Evolutionary conservation across 2,888 invertebrate species (phyloP), one percentile per base, ranked within the genome.

Genomic region (Drosophila suboccidentalis): DNA sequence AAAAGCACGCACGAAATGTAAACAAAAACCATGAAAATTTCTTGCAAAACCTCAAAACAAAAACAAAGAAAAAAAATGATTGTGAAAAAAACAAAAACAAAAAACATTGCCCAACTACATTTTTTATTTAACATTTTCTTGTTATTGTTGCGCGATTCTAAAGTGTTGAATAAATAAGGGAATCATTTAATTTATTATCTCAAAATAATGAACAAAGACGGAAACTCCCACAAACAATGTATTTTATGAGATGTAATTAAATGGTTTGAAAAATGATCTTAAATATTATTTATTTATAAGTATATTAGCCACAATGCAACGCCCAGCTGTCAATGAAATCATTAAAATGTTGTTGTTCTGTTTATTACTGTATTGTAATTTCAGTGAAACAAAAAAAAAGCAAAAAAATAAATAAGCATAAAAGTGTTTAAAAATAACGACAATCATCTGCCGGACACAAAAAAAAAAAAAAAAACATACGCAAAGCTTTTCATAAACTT

Each of bases 361-460:
- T 34, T 46, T 58, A 41, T 62, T 60, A 55, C 41, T 62, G 46
- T 22, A 73, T 70, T 78, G 63, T 51, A 50, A 62, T 61, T 78
- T 46, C 38, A 41, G 50, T 61, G 41, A 47, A 59, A 55, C 64
- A 54, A 66, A 50, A 62, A 46, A 53, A 62, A 61, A 15, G 17
- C 22, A 3, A 9, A 9, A 19, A 43, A 43, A 44, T 49, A 63
- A 70, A 19, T 39, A 66, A 22, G 66, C 5, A 22, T 66, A 80
- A 83, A 54, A 22, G 26, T 58, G 47, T 62, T 64, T 44, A 62
- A 68, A 78, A 72, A 70, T 69, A 74, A 76, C 50, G 61, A 71
- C 69, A 62, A 61, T 51, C 38, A 84, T 57, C 66, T 82, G 82
- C 79, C 88, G 88, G 88, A 82, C 76, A 79, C 66, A 32, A 26